Evolutionary conservation across 2,888 invertebrate genomes (phyloP).

Genomic region (Microctonus aethiopoides): DNA sequence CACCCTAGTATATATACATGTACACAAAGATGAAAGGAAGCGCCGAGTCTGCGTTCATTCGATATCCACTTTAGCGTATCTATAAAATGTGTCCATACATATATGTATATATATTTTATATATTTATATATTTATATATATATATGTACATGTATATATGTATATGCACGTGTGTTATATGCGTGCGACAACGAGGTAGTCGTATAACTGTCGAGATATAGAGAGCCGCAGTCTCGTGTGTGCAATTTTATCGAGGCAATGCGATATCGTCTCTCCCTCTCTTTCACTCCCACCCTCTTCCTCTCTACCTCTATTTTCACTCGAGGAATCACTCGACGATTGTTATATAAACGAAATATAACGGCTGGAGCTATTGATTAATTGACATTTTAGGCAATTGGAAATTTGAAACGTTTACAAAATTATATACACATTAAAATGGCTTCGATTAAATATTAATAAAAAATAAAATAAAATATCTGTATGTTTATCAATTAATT

Average conservation of each 20-base stretch:
- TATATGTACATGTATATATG: not conserved
- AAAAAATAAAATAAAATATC: too few relatives aligned
- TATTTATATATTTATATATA: too few relatives aligned
- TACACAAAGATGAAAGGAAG: constrained; percentile 24
- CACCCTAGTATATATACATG: too few relatives aligned
- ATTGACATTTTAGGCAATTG: not conserved
- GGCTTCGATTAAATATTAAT: not conserved
- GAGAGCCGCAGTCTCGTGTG: not conserved
- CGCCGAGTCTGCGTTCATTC: constrained; percentile 3
- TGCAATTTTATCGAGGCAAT: constrained; percentile 7
- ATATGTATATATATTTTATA: too few relatives aligned
- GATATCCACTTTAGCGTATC: not conserved
- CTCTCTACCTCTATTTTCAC: not conserved
- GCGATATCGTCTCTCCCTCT: not conserved
- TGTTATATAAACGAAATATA: not conserved
- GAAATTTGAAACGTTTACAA: not conserved
- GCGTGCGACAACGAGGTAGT: not conserved
- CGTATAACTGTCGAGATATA: not conserved
- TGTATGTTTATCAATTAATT: too few relatives aligned
- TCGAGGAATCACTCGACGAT: not conserved
- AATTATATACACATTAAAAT: not conserved
- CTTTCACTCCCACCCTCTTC: not conserved
- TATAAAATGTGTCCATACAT: not conserved
- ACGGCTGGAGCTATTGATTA: not conserved
- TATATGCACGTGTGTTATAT: too few relatives aligned